Evolutionary conservation across 2,113 vertebrate species (phyloP).

Genomic region (Nanger granti): DNA sequence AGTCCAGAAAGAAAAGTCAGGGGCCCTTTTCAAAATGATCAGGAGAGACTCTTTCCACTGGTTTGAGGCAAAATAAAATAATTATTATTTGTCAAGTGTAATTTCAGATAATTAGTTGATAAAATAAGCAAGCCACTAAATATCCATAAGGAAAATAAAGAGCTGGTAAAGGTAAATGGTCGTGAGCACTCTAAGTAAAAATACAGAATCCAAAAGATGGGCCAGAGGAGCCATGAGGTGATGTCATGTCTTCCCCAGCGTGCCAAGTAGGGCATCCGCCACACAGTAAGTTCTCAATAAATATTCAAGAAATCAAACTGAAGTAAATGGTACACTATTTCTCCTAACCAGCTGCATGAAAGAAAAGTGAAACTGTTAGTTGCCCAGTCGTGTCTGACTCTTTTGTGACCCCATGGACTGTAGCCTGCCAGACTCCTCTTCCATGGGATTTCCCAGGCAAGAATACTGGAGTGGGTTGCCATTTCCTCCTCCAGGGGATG

Average conservation of each 20-base stretch:
- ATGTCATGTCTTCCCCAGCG: background rate
- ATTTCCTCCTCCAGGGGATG: background rate
- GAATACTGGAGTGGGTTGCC: background rate
- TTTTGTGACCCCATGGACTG: background rate
- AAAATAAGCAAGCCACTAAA: background rate
- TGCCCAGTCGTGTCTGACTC: background rate
- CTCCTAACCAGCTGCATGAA: background rate
- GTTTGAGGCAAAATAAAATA: conserved; percentile 1
- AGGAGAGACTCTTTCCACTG: background rate
- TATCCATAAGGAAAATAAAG: background rate
- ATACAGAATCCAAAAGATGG: background rate
- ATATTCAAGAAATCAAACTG: background rate
- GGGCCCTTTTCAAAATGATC: background rate
- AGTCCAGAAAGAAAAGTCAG: background rate
- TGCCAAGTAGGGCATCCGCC: background rate
- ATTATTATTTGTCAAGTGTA: background rate
- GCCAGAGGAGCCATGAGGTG: background rate
- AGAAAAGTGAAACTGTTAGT: background rate
- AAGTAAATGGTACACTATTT: background rate
- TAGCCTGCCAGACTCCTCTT: background rate
- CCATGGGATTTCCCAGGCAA: background rate
- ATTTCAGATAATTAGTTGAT: conserved; percentile 8
- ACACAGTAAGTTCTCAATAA: background rate
- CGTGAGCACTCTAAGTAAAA: background rate
- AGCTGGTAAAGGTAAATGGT: background rate